Evolutionary conservation across 92 coral and sea anemone species (phyloP), one percentile per base, ranked within the genome.

Genomic region (Palythoa grandiflora): DNA sequence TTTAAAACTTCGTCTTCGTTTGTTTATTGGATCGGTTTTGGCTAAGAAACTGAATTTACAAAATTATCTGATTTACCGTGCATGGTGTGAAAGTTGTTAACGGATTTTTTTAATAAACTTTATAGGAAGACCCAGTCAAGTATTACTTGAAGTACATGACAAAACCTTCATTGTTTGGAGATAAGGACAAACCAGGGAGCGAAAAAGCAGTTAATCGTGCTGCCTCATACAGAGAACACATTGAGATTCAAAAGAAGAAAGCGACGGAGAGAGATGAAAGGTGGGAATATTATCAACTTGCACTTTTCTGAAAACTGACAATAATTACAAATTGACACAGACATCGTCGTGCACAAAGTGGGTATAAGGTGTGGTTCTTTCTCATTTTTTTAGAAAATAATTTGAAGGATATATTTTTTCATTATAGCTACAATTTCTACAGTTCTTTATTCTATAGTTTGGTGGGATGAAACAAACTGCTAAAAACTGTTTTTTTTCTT

Each of bases 211-310:
- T 57, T 35, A 79, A 28, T 19, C 78, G 84, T 35, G 53, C 44
- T 38, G 71, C 88, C 38, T 83, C 85, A 50, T 89, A 88, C 80
- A 94, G 87, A 78, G 94, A 94, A 55, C 79, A 90, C 68, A 91
- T 96, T 83, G 98, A 92, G 63, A 89, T 86, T 48, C 97, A 93
- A 83, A 96, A 93, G 84, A 93, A 77, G 88, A 89, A 88, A 74
- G 75, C 98, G 9, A 75, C 94, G 14, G 95, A 95, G 73, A 94
- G 96, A 81, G 98, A 96, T 86, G 97, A 93, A 87, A 96, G 98
- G 99, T 95, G 21, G 2, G 87, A 55, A 40, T 63, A 16, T 8
- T 63, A 63, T 63, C n/a, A 3, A n/a, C n/a, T 63, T n/a, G 1
- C 70, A 16, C 37, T 16, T 44, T 44, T 3, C 3, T 5, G 50